Evolutionary conservation across 2,113 vertebrate genomes (phyloP), one percentile per base, ranked within the genome.

Genomic region (Acrocephalus kingi): DNA sequence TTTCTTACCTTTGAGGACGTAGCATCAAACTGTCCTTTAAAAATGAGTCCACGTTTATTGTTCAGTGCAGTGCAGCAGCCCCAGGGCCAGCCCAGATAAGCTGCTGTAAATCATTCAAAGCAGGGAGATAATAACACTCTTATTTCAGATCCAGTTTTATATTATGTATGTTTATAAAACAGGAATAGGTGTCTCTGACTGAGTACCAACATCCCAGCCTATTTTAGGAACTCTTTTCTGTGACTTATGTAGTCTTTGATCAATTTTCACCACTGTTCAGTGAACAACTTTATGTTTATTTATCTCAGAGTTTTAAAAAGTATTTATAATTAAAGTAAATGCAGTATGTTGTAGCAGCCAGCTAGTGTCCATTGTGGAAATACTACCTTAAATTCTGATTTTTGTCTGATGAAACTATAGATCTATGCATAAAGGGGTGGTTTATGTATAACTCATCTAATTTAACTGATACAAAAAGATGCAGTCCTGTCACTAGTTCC

Each of bases 401-500:
- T 62, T 83, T 69, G 2, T 43, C 13, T 15, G 56, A 13, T 39
- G 33, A 22, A 51, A 25, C 11, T 28, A 12, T 23, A 37, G 71
- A 84, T 37, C 24, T 28, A 1, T n/a, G n/a, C 16, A 30, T 54
- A n/a, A 63, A 48, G 24, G 14, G 8, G 1, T 69, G 16, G 2
- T 45, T 82, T 74, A 9, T 58, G 20, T 35, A 9, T 15, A 62
- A 16, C 59, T 54, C 48, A 37, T 33, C 24, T 46, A 62, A 9
- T 73, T 69, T 49, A 75, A 55, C 11, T 43, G 39, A 67, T n/a
- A 45, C 15, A 52, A 31, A 59, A 81, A 62, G 43, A 39, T 46
- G n/a, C 35, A n/a, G 25, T 33, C 24, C 11, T n/a, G 3, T 31
- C 48, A 48, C 17, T 0, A 0, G 2, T 15, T 66, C 35, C 14